Evolutionary conservation across 2,113 vertebrate genomes (phyloP).

Genomic region (Murina feae): DNA sequence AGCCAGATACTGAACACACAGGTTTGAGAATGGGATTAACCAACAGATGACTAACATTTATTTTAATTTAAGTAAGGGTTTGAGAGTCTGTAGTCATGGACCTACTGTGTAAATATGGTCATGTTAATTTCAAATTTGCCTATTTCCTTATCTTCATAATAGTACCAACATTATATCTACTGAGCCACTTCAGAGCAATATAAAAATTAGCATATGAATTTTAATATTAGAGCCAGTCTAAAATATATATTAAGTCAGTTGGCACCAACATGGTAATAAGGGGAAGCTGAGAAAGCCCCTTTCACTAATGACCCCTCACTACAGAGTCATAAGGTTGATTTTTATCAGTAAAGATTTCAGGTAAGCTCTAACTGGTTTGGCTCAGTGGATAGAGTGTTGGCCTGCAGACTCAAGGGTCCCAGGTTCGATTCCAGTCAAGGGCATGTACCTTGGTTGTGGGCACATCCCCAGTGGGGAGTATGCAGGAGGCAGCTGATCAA

Average conservation of each 20-base stretch:
- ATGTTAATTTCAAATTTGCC: background rate
- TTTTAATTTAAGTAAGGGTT: background rate
- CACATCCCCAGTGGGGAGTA: no score
- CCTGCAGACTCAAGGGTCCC: no score
- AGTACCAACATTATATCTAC: background rate
- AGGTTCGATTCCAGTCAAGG: no score
- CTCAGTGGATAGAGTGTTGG: no score
- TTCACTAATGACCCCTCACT: background rate
- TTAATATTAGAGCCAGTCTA: background rate
- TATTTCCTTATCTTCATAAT: background rate
- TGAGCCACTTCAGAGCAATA: background rate
- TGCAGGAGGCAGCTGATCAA: no score
- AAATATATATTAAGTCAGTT: background rate
- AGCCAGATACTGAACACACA: background rate
- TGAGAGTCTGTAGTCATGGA: background rate
- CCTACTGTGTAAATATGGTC: background rate
- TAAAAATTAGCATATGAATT: background rate
- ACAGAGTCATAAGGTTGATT: background rate
- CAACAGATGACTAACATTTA: background rate
- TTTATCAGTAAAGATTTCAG: background rate
- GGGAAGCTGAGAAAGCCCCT: background rate
- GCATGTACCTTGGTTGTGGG: no score
- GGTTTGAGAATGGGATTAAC: background rate
- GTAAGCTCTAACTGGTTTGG: no score
- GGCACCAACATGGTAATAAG: background rate